Base-by-base conservation (phyloP, 2,888 invertebrate species). In the Hyles lineata region DNA sequence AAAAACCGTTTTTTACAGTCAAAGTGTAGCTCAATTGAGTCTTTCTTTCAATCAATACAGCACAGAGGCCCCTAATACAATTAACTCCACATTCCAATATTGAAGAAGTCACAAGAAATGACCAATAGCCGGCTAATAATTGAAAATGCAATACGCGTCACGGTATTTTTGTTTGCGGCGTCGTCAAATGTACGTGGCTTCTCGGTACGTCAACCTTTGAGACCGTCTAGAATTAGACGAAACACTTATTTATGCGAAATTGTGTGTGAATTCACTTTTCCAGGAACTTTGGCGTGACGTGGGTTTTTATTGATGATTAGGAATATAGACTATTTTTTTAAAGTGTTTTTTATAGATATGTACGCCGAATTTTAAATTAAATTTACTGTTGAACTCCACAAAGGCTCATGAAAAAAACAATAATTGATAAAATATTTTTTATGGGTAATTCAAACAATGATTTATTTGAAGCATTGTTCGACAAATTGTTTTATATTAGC, bases 161-260 rank as follows among this genome's bases (percentile, higher is more conserved):
- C 75, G 80, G 79, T 79, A 82, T 83, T 83, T 81, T 80, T 80
- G 76, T 80, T 72, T 73, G 71, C 78, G 78, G 79, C 81, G 75
- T 76, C 75, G 80, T 80, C 80, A 81, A 84, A 82, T 81, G 78
- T 71, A 77, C 76, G 75, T 74, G 79, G 81, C 79, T 83, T 82
- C 82, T 80, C 70, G 75, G 76, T 82, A 83, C 83, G 80, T 83
- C 83, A 82, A 86, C 87, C 86, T 84, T 77, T 79, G 76, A 75
- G 80, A 79, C 79, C 79, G 76, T 78, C 77, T 76, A 77, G 73
- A 76, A 75, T 77, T 76, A 78, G 76, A 77, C 75, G 77, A 50
- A 67, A 67, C 15, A 23, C 50, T 50, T 50, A 67, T n/a, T 43
- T 32, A 67, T 67, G 67, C 67, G 67, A 67, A 67, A 23, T 19